phyloP scores from a whole-genome alignment of 2,888 invertebrate genomes.

The Dicranocentrus wangi region DNA sequence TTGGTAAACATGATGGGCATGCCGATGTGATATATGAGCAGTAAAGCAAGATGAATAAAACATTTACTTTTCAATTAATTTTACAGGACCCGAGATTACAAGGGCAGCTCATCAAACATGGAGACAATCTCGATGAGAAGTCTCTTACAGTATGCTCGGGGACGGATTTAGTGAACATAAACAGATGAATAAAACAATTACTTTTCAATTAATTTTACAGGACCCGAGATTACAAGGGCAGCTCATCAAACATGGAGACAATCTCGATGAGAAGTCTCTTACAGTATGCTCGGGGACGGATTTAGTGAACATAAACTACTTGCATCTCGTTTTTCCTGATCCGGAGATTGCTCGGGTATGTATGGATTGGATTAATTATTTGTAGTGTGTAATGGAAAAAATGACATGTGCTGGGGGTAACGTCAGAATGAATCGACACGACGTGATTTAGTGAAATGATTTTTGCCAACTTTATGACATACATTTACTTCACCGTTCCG shows the following conservation, averaged over 20 bases:
- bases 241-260: constrained; percentile 86
- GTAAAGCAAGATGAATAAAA: too few species aligned
- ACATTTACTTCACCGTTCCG: too few species aligned
- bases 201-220: constrained; percentile 78
- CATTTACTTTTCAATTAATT: too few species aligned
- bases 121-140: constrained; percentile 88
- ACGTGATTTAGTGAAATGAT: too few species aligned
- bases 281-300: constrained; percentile 99
- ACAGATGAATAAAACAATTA: too few species aligned
- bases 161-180: constrained; percentile 98
- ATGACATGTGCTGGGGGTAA: too few species aligned
- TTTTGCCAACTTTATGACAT: too few species aligned
- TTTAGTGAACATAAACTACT: constrained; percentile 98
- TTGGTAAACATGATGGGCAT: too few species aligned
- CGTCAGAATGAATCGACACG: too few species aligned
- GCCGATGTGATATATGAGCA: too few species aligned
- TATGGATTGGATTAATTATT: constrained; percentile 25
- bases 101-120: constrained; percentile 87
- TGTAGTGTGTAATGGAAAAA: too few species aligned
- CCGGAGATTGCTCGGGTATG: constrained; percentile 93
- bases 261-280: constrained; percentile 92
- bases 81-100: constrained; percentile 87
- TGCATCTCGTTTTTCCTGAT: constrained; percentile 96
- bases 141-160: constrained; percentile 98
- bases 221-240: constrained; percentile 87